phyloP scores from a whole-genome alignment of 2,113 vertebrate species.

The Oreochromis spilurus region DNA sequence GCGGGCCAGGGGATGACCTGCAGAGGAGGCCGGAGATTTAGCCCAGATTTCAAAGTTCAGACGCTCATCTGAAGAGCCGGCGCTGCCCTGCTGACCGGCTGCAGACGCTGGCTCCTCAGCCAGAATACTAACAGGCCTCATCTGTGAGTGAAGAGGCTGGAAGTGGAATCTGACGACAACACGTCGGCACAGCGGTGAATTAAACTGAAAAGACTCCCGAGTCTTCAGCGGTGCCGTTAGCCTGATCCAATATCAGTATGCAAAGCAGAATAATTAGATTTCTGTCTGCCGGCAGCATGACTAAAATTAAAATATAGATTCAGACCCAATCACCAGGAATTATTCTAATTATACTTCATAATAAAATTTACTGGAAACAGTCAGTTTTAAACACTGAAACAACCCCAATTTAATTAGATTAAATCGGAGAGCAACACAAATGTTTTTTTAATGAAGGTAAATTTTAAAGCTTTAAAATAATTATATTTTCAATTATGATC shows the following conservation, averaged over 20 bases:
- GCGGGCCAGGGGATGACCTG: background rate
- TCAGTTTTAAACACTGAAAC: background rate
- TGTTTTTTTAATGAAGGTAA: background rate
- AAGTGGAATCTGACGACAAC: background rate
- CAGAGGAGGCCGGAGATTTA: background rate
- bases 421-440: background rate
- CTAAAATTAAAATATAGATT: background rate
- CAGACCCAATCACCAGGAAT: background rate
- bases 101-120: background rate
- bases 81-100: background rate
- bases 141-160: background rate
- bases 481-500: background rate
- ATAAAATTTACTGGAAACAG: background rate
- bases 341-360: background rate
- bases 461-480: background rate
- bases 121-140: constrained; percentile 8
- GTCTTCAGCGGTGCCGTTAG: background rate
- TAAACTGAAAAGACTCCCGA: background rate
- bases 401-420: background rate
- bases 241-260: background rate
- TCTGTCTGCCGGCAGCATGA: background rate
- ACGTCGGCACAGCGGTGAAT: background rate
- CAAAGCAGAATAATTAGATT: background rate
- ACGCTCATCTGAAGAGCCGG: background rate
- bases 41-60: constrained; percentile 3